Conservation (phyloP, 2,113 vertebrate species). For the Gambusia holbrooki region DNA sequence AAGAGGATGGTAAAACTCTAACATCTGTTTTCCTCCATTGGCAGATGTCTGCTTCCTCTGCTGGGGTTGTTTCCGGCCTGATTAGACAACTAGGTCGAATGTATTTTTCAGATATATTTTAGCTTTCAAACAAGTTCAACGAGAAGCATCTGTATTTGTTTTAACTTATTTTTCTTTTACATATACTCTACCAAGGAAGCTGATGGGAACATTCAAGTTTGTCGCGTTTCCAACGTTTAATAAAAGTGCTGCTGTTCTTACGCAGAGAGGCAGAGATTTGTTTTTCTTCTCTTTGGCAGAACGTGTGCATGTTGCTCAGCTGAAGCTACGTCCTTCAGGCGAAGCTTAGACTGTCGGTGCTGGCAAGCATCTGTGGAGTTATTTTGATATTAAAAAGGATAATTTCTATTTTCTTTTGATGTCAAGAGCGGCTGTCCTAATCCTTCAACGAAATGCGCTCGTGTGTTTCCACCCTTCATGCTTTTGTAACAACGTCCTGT, state of each 20-base stretch:
- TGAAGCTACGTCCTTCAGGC: conserved; percentile 46
- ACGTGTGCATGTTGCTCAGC: conserved; percentile 36
- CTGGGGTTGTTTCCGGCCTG: conserved; percentile 65
- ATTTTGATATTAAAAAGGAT: conserved; percentile 51
- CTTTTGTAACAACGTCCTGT: neutral
- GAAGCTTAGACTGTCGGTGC: conserved; percentile 53
- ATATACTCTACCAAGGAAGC: conserved; percentile 8
- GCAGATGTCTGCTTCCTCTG: conserved; percentile 67
- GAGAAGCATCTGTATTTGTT: neutral
- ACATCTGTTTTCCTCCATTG: conserved; percentile 66
- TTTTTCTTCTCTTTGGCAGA: conserved; percentile 9
- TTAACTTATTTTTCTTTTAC: conserved; percentile 4
- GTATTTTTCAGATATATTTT: conserved; percentile 17
- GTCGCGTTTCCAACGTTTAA: neutral
- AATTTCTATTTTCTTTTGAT: conserved; percentile 16
- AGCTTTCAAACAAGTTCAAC: neutral
- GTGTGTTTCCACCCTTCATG: neutral
- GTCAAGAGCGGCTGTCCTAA: conserved; percentile 5
- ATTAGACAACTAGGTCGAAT: conserved; percentile 65
- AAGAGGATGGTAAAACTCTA: conserved; percentile 25
- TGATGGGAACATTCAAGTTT: neutral
- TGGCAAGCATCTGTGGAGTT: conserved; percentile 50
- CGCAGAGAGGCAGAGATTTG: conserved; percentile 3
- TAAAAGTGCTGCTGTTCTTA: neutral
- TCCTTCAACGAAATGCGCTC: conserved; percentile 4